Evolutionary conservation across 2,797 vertebrate genomes (phyloP).

Genomic region (Setipinna tenuifilis): DNA sequence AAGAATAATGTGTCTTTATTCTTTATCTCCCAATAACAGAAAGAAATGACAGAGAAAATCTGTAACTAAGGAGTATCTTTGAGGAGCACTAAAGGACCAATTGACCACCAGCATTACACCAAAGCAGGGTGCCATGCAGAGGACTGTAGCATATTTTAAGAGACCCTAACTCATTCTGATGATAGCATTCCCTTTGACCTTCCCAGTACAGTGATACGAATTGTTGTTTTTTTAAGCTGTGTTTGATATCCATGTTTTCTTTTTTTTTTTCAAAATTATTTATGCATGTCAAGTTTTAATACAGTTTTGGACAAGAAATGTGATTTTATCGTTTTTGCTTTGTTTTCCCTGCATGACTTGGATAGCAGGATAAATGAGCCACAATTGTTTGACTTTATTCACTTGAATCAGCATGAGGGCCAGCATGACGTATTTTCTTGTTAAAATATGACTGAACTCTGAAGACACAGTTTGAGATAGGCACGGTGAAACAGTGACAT

Average conservation of each 20-base stretch:
- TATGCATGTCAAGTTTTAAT: conserved; percentile 10
- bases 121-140: neutral
- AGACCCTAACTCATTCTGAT: neutral
- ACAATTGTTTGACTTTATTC: neutral
- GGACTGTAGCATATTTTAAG: neutral
- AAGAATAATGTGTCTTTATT: conserved; percentile 36
- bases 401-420: neutral
- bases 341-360: conserved; percentile 6
- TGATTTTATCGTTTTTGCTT: neutral
- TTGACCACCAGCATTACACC: conserved; percentile 45
- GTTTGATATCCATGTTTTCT: neutral
- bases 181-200: neutral
- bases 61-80: conserved; percentile 76
- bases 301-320: neutral
- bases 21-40: conserved; percentile 73
- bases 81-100: conserved; percentile 57
- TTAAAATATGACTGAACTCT: neutral
- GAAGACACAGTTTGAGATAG: neutral
- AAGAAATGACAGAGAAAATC: conserved; percentile 95
- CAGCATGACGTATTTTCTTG: neutral
- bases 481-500: neutral
- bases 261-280: neutral
- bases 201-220: neutral
- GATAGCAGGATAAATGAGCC: neutral
- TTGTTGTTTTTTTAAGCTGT: neutral